Conservation (phyloP, 2,797 vertebrate species). For the Dendrocincla tyrannina region DNA sequence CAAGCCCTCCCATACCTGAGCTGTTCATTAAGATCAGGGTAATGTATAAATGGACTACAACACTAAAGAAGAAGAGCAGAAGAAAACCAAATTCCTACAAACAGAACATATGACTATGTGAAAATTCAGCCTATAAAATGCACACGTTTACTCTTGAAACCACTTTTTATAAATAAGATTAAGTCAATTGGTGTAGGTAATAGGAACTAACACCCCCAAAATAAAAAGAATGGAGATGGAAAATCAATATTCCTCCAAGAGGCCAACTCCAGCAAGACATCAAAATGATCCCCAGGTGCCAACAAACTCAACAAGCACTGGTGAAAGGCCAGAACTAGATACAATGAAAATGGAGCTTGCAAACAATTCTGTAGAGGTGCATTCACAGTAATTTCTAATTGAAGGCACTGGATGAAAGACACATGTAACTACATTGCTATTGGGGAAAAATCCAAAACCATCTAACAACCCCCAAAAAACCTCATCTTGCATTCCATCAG, state of each 20-base stretch:
- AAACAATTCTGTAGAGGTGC: neutral
- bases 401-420: neutral
- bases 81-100: neutral
- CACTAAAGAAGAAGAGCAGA: neutral
- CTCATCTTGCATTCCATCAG: neutral
- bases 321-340: neutral
- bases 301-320: neutral
- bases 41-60: neutral
- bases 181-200: neutral
- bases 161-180: neutral
- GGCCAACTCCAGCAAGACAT: neutral
- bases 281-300: neutral
- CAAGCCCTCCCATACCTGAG: neutral
- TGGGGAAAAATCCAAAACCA: neutral
- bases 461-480: accelerated
- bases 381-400: neutral
- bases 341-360: neutral
- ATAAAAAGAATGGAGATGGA: neutral
- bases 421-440: neutral
- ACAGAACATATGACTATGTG: neutral
- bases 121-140: neutral
- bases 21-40: neutral
- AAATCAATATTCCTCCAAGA: neutral
- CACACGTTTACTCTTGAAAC: neutral
- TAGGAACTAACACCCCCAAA: neutral